Evolutionary conservation across 1,140 invertebrate species (phyloP).

Genomic region (Sitobion miscanthi): DNA sequence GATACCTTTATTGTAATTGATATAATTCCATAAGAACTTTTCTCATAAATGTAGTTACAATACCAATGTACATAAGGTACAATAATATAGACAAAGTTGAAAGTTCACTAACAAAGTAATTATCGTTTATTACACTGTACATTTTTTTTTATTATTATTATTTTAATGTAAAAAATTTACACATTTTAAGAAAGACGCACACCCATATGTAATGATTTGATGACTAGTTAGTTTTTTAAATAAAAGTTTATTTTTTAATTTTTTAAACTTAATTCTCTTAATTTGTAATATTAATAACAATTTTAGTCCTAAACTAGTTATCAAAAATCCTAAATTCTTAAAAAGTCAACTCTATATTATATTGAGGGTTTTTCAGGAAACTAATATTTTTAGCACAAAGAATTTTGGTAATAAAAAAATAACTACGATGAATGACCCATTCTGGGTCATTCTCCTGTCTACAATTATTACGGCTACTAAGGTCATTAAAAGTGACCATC

Average conservation of each 20-base stretch:
- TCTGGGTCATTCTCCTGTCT: slow-evolving; percentile 27
- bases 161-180: background rate
- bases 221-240: no score
- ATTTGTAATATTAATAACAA: no score
- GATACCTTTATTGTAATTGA: background rate
- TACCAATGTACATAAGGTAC: no score
- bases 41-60: background rate
- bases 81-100: background rate
- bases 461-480: slow-evolving; percentile 39
- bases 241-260: no score
- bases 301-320: no score
- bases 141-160: background rate
- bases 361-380: background rate
- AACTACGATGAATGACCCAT: slow-evolving; percentile 16
- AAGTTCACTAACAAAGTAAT: background rate
- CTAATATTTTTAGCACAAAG: background rate
- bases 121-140: background rate
- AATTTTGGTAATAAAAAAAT: background rate
- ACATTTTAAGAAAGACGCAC: background rate
- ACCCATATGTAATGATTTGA: no score
- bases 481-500: slow-evolving; percentile 27
- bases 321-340: background rate
- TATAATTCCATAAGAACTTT: no score
- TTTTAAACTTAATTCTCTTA: no score
- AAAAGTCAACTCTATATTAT: background rate